Evolutionary conservation across 1,140 invertebrate genomes (phyloP), one percentile per base, ranked within the genome.

Genomic region (Cotesia chilonis): DNA sequence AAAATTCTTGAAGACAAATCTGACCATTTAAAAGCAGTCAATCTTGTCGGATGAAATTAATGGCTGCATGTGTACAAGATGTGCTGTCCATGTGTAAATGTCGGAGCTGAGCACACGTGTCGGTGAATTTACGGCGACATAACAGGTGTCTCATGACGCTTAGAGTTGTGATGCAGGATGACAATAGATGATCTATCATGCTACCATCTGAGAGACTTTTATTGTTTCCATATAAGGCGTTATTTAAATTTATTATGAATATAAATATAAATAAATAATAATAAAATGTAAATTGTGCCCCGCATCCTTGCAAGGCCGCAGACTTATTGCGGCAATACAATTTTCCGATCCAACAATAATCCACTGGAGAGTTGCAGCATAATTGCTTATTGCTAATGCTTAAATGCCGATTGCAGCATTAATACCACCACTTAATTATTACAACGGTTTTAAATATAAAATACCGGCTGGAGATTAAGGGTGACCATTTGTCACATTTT

Each of bases 221-320:
- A 2, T 9, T 47, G 41, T 10, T 5, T 9, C 41, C 41, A 47
- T 47, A 1, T 47, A 47, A 47, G 41, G 41, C 36, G 17, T 41
- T 65, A 35, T 36, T 38, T 4, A 38, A 37, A 38, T 41, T 38
- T 12, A 17, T 20, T 5, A 5, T 5, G 12, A 12, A 57, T 12
- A 20, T 57, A 20, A 20, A 17, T 57, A 55, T 12, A 57, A 12
- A 20, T 57, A 57, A 57, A 20, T 57, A 20, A 57, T 14, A 57
- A 20, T 17, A 57, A 57, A 65, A 65, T 65, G 35, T 65, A 38
- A 14, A 17, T 57, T 20, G 6, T 20, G 12, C 12, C 12, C n/a
- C n/a, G 76, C 79, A 83, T 83, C 84, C 85, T 85, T 86, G 81
- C 83, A 86, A 86, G 84, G 84, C 84, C 84, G 82, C 74, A 54